phyloP scores from a whole-genome alignment of 2,113 vertebrate genomes.

The Upupa epops region DNA sequence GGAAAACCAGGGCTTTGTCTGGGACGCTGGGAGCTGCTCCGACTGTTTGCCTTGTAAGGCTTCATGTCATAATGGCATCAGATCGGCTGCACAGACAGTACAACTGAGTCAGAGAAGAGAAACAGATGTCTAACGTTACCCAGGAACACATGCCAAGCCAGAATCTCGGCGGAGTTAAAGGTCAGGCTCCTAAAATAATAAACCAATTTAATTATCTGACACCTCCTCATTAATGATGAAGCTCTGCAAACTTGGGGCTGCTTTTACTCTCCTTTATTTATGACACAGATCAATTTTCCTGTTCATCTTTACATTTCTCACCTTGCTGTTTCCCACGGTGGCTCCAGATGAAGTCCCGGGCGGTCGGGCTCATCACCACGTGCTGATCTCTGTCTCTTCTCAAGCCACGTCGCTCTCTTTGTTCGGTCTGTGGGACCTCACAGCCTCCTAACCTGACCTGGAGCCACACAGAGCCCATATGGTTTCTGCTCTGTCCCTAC shows the following conservation, averaged over 20 bases:
- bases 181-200: not conserved
- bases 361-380: not conserved
- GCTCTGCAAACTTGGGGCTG: not conserved
- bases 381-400: not conserved
- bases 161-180: not conserved
- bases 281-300: too few relatives aligned
- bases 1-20: not conserved
- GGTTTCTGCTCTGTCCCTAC: not conserved
- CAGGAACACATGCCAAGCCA: not conserved
- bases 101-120: not conserved
- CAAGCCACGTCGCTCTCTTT: not conserved
- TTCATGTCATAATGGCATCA: not conserved
- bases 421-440: not conserved
- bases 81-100: not conserved
- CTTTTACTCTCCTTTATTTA: not conserved
- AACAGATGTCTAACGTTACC: not conserved
- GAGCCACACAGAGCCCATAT: not conserved
- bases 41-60: not conserved
- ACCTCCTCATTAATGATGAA: not conserved
- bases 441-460: not conserved
- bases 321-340: not conserved
- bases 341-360: not conserved
- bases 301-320: not conserved
- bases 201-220: not conserved
- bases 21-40: not conserved